Base-by-base conservation (phyloP, 2,797 vertebrate genomes). In the Clarias fuscus region DNA sequence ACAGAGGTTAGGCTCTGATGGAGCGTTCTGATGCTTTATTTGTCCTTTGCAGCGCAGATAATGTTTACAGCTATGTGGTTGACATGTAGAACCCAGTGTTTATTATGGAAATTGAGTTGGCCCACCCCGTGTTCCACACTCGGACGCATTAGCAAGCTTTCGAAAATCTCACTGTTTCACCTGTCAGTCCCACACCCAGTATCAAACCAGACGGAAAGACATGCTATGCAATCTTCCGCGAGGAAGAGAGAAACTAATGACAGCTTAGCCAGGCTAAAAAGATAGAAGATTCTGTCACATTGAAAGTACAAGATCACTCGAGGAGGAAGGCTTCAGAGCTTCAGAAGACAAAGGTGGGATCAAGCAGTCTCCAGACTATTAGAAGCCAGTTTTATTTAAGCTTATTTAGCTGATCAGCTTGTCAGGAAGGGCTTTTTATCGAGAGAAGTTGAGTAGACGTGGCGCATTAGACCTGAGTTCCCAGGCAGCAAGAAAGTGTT, bases 361-460 rank as follows among this genome's bases (percentile, higher is more conserved):
- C 89, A 93, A 89, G 89, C 86, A 72, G 91, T 94, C 94, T 94
- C 92, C 90, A 92, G 93, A 92, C 93, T 94, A 89, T 94, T 93
- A 94, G 93, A 93, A 93, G 87, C 79, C 90, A 92, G 93, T 94
- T 95, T 94, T 94, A 93, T 93, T 94, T 92, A 92, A 94, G 94
- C 93, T 95, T 93, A 94, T 91, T 92, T 92, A 91, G 90, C 93
- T 93, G 93, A 93, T 93, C 91, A 94, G 93, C 93, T 93, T 92
- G 93, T 94, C 93, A 94, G 92, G 94, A 93, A 91, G 84, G 88
- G 90, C 92, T 92, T 92, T 92, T 92, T 94, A 93, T 93, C 91
- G 91, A 91, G 85, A 86, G 85, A 68, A 56, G 84, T 84, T 83
- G 89, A 88, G 86, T 87, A 87, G 72, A 89, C 77, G 73, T 80